Conservation (phyloP, 2,113 vertebrate genomes). For the Leptosomus discolor region DNA sequence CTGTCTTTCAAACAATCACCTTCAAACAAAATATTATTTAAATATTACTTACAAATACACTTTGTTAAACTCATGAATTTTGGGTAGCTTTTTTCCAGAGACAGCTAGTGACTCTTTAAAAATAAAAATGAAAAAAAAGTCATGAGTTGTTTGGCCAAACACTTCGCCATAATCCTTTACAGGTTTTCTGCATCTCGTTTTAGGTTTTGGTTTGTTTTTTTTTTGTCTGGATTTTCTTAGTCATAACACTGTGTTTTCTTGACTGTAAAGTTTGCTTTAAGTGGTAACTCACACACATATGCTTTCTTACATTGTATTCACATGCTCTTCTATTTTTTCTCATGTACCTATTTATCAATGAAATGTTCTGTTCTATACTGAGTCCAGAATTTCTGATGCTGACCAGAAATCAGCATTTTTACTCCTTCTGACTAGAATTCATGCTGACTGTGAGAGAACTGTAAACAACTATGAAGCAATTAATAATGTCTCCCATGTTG, state of each 20-base stretch:
- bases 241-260: not conserved
- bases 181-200: not conserved
- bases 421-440: not conserved
- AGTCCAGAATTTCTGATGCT: not conserved
- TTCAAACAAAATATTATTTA: not conserved
- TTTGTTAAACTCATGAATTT: not conserved
- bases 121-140: not conserved
- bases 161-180: not conserved
- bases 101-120: not conserved
- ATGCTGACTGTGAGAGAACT: not conserved
- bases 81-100: not conserved
- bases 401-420: not conserved
- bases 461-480: not conserved
- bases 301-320: not conserved
- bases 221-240: not conserved
- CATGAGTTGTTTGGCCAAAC: not conserved
- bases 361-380: not conserved
- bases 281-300: not conserved
- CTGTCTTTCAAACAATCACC: not conserved
- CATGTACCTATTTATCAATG: not conserved
- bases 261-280: not conserved
- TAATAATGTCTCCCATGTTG: not conserved
- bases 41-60: not conserved
- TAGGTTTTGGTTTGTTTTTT: not conserved
- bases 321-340: not conserved